Base-by-base conservation (phyloP, 2,888 invertebrate species). In the Andricus curvator region DNA sequence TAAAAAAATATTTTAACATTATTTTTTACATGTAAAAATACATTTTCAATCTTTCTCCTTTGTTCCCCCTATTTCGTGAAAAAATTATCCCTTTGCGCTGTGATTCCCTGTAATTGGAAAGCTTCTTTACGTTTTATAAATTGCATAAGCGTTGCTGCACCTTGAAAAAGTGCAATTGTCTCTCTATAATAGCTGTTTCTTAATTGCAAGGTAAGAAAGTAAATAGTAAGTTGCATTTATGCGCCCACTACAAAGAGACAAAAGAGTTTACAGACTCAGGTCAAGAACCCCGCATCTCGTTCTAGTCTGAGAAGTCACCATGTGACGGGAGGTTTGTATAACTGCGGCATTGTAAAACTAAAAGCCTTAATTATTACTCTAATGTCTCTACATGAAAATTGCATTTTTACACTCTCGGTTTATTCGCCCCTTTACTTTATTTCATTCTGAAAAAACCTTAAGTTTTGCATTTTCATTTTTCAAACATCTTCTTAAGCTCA, bases 261-360 rank as follows among this genome's bases (percentile, higher is more conserved):
- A 74, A 80, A 81, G 79, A 80, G 77, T 82, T 77, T 78, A 66
- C 67, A 77, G 60, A 78, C 80, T 77, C 82, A 85, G 86, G 86
- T 86, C 86, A 86, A 86, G 86, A 86, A 86, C 86, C 86, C 82
- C 80, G 65, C 86, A 86, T 81, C 79, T 84, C 60, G 78, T 77
- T 82, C 77, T 81, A 82, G 67, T 77, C 86, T 77, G 81, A 83
- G 78, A 83, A 77, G 77, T 80, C 76, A 80, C 64, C 82, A 74
- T 74, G 78, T 77, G 77, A 80, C 66, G 78, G 68, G 64, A 77
- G 80, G 78, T 81, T 84, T 65, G 78, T 80, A 15, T 44, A 80
- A 81, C 70, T 70, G 62, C 20, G 29, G 66, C 44, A 33, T 74
- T 74, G 74, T 74, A 68, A 48, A 68, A 44, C 25, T 68, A 44